A percentile compares a stretch with the other conserved stretches of the same genome.
Conservation (phyloP, 2,888 invertebrate genomes). For the Standfussiana lucernea region DNA sequence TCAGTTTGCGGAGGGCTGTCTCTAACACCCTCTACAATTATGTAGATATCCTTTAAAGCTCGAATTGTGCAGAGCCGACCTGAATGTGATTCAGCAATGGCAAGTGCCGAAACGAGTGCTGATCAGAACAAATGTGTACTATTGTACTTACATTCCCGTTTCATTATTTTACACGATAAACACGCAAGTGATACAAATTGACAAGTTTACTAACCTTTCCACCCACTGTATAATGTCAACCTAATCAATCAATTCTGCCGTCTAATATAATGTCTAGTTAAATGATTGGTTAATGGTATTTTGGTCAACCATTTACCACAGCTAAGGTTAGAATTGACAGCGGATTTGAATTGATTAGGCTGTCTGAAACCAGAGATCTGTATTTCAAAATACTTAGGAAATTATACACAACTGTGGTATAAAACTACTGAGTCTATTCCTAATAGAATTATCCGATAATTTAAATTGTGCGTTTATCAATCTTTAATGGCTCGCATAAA, state of each 20-base stretch:
- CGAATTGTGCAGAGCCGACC: neutral
- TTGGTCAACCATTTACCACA: constrained; percentile 5
- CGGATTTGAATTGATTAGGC: constrained; percentile 18
- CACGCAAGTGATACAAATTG: neutral
- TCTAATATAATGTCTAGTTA: constrained; percentile 9
- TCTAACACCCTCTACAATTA: too few relatives aligned
- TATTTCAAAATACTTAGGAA: neutral
- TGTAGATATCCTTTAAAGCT: neutral
- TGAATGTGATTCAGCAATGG: neutral
- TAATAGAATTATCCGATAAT: neutral
- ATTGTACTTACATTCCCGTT: neutral
- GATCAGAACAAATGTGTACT: neutral
- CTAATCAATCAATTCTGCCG: constrained; percentile 24
- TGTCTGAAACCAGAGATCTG: neutral
- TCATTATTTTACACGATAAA: neutral
- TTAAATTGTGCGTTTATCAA: neutral
- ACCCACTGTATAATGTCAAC: constrained; percentile 8
- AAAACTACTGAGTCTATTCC: neutral
- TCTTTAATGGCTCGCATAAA: neutral
- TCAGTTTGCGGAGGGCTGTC: too few relatives aligned
- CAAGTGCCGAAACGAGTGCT: neutral
- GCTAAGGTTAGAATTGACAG: neutral
- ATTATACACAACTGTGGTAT: neutral
- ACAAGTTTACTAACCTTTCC: constrained; percentile 1
- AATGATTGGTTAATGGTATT: constrained; percentile 14